phyloP scores from a whole-genome alignment of 1,140 invertebrate genomes.

The Homalodisca vitripennis region DNA sequence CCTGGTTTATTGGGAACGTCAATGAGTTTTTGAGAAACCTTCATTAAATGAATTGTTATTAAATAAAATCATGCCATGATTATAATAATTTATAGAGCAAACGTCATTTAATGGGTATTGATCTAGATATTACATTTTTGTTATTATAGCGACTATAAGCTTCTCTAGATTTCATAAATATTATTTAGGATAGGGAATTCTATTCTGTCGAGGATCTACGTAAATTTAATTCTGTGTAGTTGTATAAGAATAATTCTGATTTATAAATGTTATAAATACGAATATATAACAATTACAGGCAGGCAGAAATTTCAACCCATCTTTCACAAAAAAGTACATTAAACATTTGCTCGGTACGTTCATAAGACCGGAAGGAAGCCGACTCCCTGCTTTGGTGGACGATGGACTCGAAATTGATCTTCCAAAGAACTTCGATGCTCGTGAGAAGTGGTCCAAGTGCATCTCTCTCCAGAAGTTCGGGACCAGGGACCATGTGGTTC shows the following conservation, averaged over 20 bases:
- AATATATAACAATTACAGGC: conserved; percentile 26
- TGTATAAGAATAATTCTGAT: not conserved
- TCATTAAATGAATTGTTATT: too few relatives aligned
- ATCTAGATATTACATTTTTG: too few relatives aligned
- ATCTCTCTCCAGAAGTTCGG: conserved; percentile 72
- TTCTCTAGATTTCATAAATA: too few relatives aligned
- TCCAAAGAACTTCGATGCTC: conserved; percentile 75
- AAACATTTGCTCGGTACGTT: not conserved
- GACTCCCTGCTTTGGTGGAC: not conserved
- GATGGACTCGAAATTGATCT: conserved; percentile 42
- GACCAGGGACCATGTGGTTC: conserved; percentile 69
- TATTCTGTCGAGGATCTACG: not conserved
- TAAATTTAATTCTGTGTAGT: not conserved
- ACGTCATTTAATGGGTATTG: too few relatives aligned
- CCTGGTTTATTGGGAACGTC: too few relatives aligned
- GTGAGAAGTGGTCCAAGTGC: conserved; percentile 80
- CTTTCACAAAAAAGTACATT: not conserved
- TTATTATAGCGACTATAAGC: too few relatives aligned
- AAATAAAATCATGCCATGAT: too few relatives aligned
- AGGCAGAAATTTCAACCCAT: conserved; percentile 2
- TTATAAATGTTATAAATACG: not conserved
- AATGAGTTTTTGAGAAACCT: too few relatives aligned
- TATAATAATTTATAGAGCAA: too few relatives aligned
- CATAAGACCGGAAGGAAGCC: not conserved
- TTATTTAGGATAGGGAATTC: too few relatives aligned